These are phyloP conservation scores for Eulemur rubriventer DNA, from an alignment of 2,797 vertebrate genomes.

Conservation along the genomic window DNA sequence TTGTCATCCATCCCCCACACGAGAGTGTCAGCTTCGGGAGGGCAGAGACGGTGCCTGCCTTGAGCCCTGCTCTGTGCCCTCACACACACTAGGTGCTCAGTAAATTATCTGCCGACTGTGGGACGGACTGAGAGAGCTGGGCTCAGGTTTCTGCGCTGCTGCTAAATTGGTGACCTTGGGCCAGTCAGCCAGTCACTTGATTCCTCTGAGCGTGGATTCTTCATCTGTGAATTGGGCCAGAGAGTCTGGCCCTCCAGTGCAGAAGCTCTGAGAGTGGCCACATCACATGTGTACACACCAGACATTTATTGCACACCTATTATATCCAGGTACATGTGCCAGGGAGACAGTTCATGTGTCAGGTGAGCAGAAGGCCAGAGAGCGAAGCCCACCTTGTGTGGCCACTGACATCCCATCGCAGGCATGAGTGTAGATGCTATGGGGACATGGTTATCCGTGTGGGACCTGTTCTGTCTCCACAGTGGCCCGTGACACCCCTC, in stretches of 20 bases:
- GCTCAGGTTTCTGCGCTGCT: neutral
- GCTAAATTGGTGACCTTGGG: neutral
- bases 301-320: rapidly evolving
- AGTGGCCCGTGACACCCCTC: neutral
- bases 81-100: rapidly evolving
- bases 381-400: rapidly evolving
- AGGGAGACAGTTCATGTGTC: rapidly evolving
- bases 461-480: rapidly evolving
- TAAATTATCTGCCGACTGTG: neutral
- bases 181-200: rapidly evolving
- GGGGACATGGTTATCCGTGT: rapidly evolving
- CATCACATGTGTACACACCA: rapidly evolving
- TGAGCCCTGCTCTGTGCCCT: neutral
- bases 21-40: rapidly evolving
- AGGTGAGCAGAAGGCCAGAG: neutral
- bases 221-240: neutral
- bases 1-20: rapidly evolving
- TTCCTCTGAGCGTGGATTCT: rapidly evolving
- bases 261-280: neutral
- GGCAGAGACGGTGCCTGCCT: neutral
- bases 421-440: rapidly evolving
- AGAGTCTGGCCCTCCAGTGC: neutral
- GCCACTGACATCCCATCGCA: neutral
- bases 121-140: neutral
- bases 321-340: neutral